Evolutionary conservation across 2,113 vertebrate species (phyloP).

Genomic region (Addax nasomaculatus): DNA sequence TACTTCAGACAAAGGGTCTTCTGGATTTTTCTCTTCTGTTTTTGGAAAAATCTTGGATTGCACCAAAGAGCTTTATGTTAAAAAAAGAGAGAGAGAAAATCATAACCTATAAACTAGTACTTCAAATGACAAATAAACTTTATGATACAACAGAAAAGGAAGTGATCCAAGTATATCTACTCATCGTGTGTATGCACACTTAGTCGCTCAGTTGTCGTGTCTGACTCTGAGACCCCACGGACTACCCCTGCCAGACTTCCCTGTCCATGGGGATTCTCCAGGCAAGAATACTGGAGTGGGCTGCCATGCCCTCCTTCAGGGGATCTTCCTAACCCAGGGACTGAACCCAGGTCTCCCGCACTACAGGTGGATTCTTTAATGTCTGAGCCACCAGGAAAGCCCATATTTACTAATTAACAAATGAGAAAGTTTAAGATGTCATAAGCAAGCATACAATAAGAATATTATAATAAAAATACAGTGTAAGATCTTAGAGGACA

Average conservation of each 20-base stretch:
- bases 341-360: neutral
- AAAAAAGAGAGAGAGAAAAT: neutral
- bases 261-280: neutral
- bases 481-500: neutral
- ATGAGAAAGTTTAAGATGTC: neutral
- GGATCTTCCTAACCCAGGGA: neutral
- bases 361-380: neutral
- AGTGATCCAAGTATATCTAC: conserved; percentile 1
- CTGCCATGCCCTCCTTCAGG: neutral
- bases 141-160: neutral
- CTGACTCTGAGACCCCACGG: neutral
- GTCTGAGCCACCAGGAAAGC: neutral
- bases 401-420: conserved; percentile 39
- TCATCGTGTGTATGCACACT: fast-evolving
- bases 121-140: conserved; percentile 20
- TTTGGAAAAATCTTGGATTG: conserved; percentile 96
- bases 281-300: neutral
- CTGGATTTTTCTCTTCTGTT: conserved; percentile 95
- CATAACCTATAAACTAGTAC: neutral
- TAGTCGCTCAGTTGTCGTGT: neutral
- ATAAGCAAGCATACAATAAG: neutral
- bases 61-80: conserved; percentile 88
- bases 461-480: conserved; percentile 8
- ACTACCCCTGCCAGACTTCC: neutral
- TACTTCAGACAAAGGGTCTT: conserved; percentile 96